A percentile compares a stretch with the other conserved stretches of the same genome.
phyloP scores from a whole-genome alignment of 1,140 invertebrate species.

The Himalopsyche phryganea region DNA sequence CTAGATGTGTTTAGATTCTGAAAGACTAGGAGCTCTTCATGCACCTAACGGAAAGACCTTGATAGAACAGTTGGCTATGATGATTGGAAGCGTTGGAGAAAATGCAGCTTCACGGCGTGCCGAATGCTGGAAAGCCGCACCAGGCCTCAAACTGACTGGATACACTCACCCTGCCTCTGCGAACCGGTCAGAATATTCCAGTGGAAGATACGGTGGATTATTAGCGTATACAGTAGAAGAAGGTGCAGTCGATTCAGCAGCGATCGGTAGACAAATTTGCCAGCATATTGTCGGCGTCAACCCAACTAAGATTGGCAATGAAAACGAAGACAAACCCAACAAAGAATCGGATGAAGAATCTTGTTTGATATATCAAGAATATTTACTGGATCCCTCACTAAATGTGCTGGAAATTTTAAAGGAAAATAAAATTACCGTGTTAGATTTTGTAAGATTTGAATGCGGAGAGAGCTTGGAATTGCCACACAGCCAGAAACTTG shows the following conservation, averaged over 20 bases:
- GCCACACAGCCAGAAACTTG: constrained; percentile 50
- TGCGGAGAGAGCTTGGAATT: constrained; percentile 63
- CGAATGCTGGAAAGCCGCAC: constrained; percentile 64
- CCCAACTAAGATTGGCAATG: constrained; percentile 71
- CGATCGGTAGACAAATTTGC: constrained; percentile 71
- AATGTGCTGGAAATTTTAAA: constrained; percentile 72
- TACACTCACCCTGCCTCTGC: constrained; percentile 69
- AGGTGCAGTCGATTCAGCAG: constrained; percentile 42
- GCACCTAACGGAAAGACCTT: constrained; percentile 65
- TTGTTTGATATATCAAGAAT: constrained; percentile 81
- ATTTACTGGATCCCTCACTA: constrained; percentile 70
- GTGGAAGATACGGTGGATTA: constrained; percentile 82
- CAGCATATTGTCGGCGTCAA: constrained; percentile 93
- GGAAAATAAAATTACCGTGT: constrained; percentile 62
- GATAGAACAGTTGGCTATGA: constrained; percentile 74
- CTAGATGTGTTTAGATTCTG: constrained; percentile 62
- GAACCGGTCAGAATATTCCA: constrained; percentile 45
- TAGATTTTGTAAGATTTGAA: constrained; percentile 84
- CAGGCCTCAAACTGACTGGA: constrained; percentile 58
- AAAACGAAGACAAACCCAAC: constrained; percentile 58
- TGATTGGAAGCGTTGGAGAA: constrained; percentile 84
- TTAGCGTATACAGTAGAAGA: constrained; percentile 61
- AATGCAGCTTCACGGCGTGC: constrained; percentile 80
- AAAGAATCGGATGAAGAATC: constrained; percentile 67
- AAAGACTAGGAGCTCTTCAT: constrained; percentile 62